Evolutionary conservation across 2,888 invertebrate genomes (phyloP), one percentile per base, ranked within the genome.

Genomic region (Drosophila maculinotata): DNA sequence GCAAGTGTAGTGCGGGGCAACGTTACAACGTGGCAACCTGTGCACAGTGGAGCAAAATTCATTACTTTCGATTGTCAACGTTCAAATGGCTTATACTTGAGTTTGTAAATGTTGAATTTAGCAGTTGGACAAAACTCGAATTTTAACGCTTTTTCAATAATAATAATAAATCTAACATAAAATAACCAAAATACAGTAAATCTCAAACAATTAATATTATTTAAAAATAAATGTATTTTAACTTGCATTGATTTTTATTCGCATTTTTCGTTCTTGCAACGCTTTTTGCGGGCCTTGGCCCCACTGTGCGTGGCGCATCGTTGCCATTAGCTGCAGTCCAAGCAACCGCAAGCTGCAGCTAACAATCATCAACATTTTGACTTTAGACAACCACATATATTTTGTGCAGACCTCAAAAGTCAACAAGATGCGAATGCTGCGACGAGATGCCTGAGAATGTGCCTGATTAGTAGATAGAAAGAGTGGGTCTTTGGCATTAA

Each of bases 291-390:
- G 6, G 12, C 4, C n/a, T n/a, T 6, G 5, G 14, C 9, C 5
- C 54, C 54, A 57, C 57, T 53, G 57, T 58, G 26, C 57, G 15
- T 26, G 10, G 6, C 3, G 23, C 5, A 9, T 23, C 8, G 31
- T 58, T 60, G 58, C 39, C 38, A 38, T 47, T 69, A 31, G 69
- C 44, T 53, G 52, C 53, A 39, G 5, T 35, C 12, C 23, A n/a
- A n/a, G n/a, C n/a, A n/a, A n/a, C n/a, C n/a, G n/a, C 20, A 15
- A 23, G 42, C 31, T 36, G 42, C 33, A 28, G 26, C 48, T 56
- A 56, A 66, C 49, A 64, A 8, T 36, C 44, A 25, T 12, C 54
- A 53, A 30, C 62, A 62, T 48, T 48, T 52, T 52, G 36, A 15
- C 52, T 47, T 12, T 14, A 33, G 48, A 26, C 38, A 44, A 26